Evolutionary conservation across 2,888 invertebrate genomes (phyloP), one percentile per base, ranked within the genome.

Genomic region (Aphodius sticticus): DNA sequence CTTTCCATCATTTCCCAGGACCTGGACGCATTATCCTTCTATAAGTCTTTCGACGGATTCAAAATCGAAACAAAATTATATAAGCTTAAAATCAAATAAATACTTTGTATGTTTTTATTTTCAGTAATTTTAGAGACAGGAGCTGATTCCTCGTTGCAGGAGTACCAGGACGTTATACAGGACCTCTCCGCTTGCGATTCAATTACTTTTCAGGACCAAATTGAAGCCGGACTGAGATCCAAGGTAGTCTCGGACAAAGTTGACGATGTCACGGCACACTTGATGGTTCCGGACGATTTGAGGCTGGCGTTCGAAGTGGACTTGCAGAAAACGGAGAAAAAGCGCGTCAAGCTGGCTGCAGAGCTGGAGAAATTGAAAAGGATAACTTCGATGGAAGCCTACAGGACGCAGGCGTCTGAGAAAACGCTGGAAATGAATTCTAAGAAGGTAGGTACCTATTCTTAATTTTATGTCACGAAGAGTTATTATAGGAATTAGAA

Each of bases 361-460:
- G 88, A 89, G 81, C 82, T 90, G 77, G 85, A 84, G 35, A 89
- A 88, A 83, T 82, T 89, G 81, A 84, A 84, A 69, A 84, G 84
- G 72, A 86, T 86, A 83, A 85, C 86, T 9, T 83, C 84, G 0
- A 84, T 84, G 0, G 84, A 84, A 69, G 85, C 84, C 15, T 89
- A 88, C 81, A 85, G 83, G 80, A 82, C 83, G 6, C 88, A 88
- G 71, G 87, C 85, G 4, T 81, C 86, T 0, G 16, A 75, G 9
- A 85, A 86, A 78, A 84, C 83, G n/a, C 86, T 87, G 82, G 84
- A 86, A 79, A 80, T 79, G 9, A 86, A 88, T 81, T 80, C 83
- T 9, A 88, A 87, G 83, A 88, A 88, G 86, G 88, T 88, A 76
- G 69, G 76, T 72, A n/a, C n/a, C n/a, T n/a, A 70, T 37, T 53